Evolutionary conservation across 2,888 invertebrate species (phyloP).

Genomic region (Eupelmus urozonus): DNA sequence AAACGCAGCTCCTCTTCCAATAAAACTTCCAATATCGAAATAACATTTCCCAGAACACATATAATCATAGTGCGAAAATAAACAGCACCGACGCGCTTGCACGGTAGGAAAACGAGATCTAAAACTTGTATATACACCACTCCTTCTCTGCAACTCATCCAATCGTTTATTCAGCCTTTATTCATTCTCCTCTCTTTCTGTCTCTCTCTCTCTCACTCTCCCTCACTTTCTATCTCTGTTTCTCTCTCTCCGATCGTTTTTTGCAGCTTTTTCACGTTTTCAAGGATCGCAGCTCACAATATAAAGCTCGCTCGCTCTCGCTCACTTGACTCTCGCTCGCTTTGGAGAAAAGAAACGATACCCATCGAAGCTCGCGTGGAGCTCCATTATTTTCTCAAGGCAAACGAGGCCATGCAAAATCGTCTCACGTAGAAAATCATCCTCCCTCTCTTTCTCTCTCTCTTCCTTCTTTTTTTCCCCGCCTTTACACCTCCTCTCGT

Average conservation of each 20-base stretch:
- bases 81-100: slow-evolving; percentile 7
- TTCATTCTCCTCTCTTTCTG: slow-evolving; percentile 28
- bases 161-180: slow-evolving; percentile 59
- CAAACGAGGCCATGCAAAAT: slow-evolving; percentile 67
- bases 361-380: slow-evolving; percentile 58
- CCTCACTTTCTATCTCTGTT: slow-evolving; percentile 4
- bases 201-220: background rate
- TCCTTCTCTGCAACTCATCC: slow-evolving; percentile 48
- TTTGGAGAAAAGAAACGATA: slow-evolving; percentile 59
- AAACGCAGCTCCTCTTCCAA: background rate
- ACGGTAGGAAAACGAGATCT: slow-evolving; percentile 1
- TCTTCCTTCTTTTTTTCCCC: slow-evolving; percentile 57
- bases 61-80: slow-evolving; percentile 16
- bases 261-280: slow-evolving; percentile 53
- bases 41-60: slow-evolving; percentile 31
- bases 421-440: slow-evolving; percentile 64
- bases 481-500: slow-evolving; percentile 57
- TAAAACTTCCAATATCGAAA: slow-evolving; percentile 36
- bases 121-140: slow-evolving; percentile 30
- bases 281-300: slow-evolving; percentile 49
- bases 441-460: slow-evolving; percentile 49
- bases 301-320: slow-evolving; percentile 35
- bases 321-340: slow-evolving; percentile 50
- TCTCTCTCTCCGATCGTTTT: background rate
- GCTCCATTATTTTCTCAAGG: slow-evolving; percentile 63